phyloP scores from a whole-genome alignment of 2,888 invertebrate species.

The Carpatolechia fugitivella region DNA sequence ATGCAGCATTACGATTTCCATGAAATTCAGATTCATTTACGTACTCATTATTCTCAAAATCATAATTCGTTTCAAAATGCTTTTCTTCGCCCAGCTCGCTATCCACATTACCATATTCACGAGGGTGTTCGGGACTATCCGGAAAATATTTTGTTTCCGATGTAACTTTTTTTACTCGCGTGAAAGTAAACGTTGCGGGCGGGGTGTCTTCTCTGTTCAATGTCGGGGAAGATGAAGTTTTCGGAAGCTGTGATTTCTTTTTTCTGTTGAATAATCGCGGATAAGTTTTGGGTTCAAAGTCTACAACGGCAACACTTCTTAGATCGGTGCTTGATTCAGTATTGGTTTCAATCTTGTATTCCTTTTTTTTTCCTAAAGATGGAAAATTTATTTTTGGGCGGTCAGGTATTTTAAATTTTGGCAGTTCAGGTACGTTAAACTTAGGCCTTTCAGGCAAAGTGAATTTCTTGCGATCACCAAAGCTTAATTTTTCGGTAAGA shows the following conservation, averaged over 20 bases:
- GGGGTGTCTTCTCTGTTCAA: slow-evolving; percentile 79
- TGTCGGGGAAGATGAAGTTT: slow-evolving; percentile 76
- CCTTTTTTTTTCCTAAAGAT: slow-evolving; percentile 77
- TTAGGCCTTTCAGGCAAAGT: slow-evolving; percentile 80
- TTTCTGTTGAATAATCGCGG: slow-evolving; percentile 83
- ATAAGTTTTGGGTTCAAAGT: slow-evolving; percentile 87
- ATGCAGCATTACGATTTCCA: slow-evolving; percentile 42
- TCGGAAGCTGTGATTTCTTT: slow-evolving; percentile 62
- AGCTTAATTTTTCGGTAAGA: slow-evolving; percentile 74
- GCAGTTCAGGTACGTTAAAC: slow-evolving; percentile 74
- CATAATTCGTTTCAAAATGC: slow-evolving; percentile 61
- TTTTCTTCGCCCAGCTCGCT: slow-evolving; percentile 59
- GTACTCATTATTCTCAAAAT: slow-evolving; percentile 80
- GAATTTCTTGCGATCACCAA: slow-evolving; percentile 81
- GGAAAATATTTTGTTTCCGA: slow-evolving; percentile 62
- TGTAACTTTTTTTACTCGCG: slow-evolving; percentile 80
- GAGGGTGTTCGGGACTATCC: slow-evolving; percentile 64
- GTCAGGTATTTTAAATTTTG: slow-evolving; percentile 80
- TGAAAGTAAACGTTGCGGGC: slow-evolving; percentile 81
- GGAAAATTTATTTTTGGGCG: slow-evolving; percentile 82
- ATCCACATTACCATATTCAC: slow-evolving; percentile 66
- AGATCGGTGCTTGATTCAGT: slow-evolving; percentile 58
- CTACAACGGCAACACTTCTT: slow-evolving; percentile 79
- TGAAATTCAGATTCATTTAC: slow-evolving; percentile 63
- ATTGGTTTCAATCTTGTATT: slow-evolving; percentile 50